phyloP scores from a whole-genome alignment of 2,113 vertebrate species.

The Choloepus hoffmanni region DNA sequence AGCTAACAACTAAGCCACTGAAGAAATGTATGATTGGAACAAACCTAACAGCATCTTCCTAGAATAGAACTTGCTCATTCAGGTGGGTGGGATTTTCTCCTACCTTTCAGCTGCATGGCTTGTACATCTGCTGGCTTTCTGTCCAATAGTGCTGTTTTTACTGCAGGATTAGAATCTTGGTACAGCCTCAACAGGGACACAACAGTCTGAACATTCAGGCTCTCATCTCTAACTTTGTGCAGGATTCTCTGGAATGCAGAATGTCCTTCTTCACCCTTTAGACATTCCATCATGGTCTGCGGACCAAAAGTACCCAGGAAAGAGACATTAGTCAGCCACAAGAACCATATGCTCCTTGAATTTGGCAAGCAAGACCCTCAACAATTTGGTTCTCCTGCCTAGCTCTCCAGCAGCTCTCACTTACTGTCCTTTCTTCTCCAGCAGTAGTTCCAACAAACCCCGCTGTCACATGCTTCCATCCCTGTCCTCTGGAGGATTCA shows the following conservation, averaged over 20 bases:
- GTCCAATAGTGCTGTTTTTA: conserved; percentile 65
- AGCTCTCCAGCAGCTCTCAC: neutral
- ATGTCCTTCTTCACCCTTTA: conserved; percentile 77
- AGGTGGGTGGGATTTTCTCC: neutral
- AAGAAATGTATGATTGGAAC: neutral
- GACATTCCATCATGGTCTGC: conserved; percentile 83
- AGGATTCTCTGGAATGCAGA: conserved; percentile 83
- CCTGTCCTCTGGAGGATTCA: neutral
- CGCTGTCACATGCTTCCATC: too few relatives aligned
- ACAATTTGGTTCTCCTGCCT: neutral
- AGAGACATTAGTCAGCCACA: neutral
- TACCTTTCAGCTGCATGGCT: conserved; percentile 66
- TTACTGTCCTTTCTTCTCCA: neutral
- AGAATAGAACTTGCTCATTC: neutral
- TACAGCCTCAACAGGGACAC: conserved; percentile 83
- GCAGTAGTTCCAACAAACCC: neutral
- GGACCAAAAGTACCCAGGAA: conserved; percentile 49
- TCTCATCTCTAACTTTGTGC: conserved; percentile 69
- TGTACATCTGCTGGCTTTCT: neutral
- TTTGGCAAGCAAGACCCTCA: neutral
- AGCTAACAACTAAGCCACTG: neutral
- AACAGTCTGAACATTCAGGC: conserved; percentile 75
- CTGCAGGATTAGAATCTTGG: conserved; percentile 73
- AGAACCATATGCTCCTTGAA: neutral
- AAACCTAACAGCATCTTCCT: neutral